Evolutionary conservation across 2,113 vertebrate genomes (phyloP), one percentile per base, ranked within the genome.

Genomic region (Mus spicilegus): DNA sequence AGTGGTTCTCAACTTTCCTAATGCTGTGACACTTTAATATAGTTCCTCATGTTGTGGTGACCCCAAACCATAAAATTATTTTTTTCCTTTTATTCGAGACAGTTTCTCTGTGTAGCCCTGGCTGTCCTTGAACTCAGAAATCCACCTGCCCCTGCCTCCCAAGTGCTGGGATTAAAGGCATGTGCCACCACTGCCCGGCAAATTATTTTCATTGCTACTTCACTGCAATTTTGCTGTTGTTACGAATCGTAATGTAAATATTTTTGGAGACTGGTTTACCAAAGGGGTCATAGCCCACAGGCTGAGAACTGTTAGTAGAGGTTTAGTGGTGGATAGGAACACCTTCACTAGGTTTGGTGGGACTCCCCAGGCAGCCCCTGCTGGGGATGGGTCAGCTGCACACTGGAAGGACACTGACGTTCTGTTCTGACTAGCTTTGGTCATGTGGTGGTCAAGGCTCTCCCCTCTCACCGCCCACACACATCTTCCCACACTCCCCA

Each of bases 361-460:
- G 10, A 4, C 30, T n/a, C 19, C 17, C n/a, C 49, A 3, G 22
- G 73, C 11, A n/a, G 39, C 17, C 46, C 36, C 8, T 20, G 26
- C 11, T 1, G n/a, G 28, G 87, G 24, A 7, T 0, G 0, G 46
- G 61, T 56, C 2, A 19, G 26, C 54, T 13, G 77, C 17, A 42
- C 63, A 33, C 1, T 49, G 36, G 81, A 39, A n/a, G 85, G 80
- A 20, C 86, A 30, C 36, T 8, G 58, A 39, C 1, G 0, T 24
- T 72, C 17, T 24, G 0, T 12, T 22, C 1, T n/a, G 90, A 22
- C 24, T 94, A 72, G 11, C 46, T 72, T 72, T 89, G 67, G 49
- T 54, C 26, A 19, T 1, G 28, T 24, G 20, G 39, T 61, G 61
- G n/a, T 58, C 56, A 26, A 46, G 75, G 51, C 39, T 24, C 1